Evolutionary conservation across 2,797 vertebrate genomes (phyloP).

Genomic region (Spinibarbus caldwelli): DNA sequence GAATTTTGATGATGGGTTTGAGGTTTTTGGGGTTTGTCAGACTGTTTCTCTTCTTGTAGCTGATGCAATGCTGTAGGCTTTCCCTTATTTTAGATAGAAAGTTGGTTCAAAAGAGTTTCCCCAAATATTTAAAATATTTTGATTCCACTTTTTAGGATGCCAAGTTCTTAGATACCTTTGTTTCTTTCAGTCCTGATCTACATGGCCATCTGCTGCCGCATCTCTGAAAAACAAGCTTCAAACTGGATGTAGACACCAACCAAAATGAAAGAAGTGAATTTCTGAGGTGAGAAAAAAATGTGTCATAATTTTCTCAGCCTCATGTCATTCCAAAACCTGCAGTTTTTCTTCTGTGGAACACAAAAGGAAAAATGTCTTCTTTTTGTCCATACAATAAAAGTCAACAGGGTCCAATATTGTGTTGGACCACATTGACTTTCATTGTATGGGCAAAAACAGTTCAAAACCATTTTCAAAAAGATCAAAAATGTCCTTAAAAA

Average conservation of each 20-base stretch:
- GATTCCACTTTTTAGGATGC: background rate
- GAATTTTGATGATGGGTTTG: background rate
- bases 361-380: background rate
- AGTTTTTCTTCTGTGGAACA: background rate
- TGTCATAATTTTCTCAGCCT: background rate
- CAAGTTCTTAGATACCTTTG: background rate
- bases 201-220: background rate
- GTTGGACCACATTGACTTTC: too few species aligned
- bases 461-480: background rate
- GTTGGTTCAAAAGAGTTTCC: background rate
- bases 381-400: background rate
- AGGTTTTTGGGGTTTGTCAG: background rate
- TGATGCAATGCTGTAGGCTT: background rate
- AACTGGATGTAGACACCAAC: background rate
- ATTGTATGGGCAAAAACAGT: background rate
- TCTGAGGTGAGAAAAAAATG: background rate
- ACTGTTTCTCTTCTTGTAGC: background rate
- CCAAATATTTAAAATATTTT: background rate
- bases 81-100: background rate
- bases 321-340: background rate
- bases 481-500: background rate
- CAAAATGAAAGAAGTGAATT: background rate
- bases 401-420: too few species aligned
- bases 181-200: background rate
- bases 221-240: background rate